Evolutionary conservation across 2,113 vertebrate species (phyloP).

Genomic region (Probosciger aterrimus): DNA sequence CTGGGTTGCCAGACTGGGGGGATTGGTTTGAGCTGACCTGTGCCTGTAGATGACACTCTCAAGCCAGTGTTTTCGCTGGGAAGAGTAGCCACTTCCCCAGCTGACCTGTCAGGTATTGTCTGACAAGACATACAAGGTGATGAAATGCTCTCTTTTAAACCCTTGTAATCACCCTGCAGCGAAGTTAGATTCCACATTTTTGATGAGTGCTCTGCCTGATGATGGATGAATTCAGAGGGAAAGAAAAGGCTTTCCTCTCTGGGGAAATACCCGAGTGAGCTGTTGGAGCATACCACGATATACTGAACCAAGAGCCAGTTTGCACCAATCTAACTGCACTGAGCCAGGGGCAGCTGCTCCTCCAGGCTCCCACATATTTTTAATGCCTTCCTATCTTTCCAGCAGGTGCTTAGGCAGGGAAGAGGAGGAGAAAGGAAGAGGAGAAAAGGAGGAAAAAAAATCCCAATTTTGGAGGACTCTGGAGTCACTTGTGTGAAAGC

Average conservation of each 20-base stretch:
- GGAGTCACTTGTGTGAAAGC: not conserved
- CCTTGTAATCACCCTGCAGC: not conserved
- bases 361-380: not conserved
- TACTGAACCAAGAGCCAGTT: not conserved
- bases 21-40: not conserved
- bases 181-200: not conserved
- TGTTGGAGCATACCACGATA: not conserved
- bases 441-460: not conserved
- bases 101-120: not conserved
- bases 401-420: not conserved
- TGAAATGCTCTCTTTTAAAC: not conserved
- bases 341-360: not conserved
- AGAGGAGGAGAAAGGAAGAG: not conserved
- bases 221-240: slow-evolving; percentile 28
- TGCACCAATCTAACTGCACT: not conserved
- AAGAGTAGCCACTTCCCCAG: not conserved
- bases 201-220: not conserved
- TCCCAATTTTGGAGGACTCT: rapidly evolving
- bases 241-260: slow-evolving; percentile 7
- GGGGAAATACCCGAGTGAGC: not conserved
- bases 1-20: not conserved
- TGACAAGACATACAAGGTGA: not conserved
- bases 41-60: not conserved
- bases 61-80: not conserved
- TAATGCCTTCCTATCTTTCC: not conserved